A percentile compares a stretch with the other conserved stretches of the same genome.
These are phyloP conservation scores for Sinentomon sp. DNA, from an alignment of 2,888 invertebrate genomes.

Conservation along the genomic window DNA sequence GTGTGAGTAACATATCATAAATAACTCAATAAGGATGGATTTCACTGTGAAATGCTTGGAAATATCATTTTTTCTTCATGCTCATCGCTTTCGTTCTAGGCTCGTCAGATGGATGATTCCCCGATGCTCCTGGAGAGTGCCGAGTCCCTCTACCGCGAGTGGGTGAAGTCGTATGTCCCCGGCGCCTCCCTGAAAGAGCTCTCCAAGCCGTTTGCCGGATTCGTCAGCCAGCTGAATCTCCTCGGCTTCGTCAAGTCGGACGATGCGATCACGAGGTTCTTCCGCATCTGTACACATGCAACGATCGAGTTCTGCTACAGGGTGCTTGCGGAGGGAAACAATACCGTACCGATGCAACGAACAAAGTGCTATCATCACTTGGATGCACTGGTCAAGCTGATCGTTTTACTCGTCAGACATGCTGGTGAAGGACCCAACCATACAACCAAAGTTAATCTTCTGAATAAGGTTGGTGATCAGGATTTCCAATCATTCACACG, in stretches of 20 bases:
- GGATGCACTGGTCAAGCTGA: conserved; percentile 79
- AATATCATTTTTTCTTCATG: conserved; percentile 1
- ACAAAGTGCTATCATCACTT: conserved; percentile 84
- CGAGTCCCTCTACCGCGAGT: conserved; percentile 74
- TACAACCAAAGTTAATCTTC: conserved; percentile 79
- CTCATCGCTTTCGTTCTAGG: conserved; percentile 25
- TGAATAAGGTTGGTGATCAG: conserved; percentile 48
- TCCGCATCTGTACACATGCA: conserved; percentile 83
- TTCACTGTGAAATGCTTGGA: not conserved
- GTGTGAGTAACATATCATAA: not conserved
- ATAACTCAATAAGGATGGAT: not conserved
- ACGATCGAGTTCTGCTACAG: conserved; percentile 85
- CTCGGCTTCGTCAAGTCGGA: conserved; percentile 90
- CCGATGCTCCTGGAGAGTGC: conserved; percentile 84
- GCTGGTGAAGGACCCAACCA: conserved; percentile 71
- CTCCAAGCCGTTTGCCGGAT: conserved; percentile 68
- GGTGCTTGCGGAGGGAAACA: conserved; percentile 38
- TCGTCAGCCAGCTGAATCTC: conserved; percentile 83
- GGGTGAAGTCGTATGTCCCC: conserved; percentile 71
- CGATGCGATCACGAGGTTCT: conserved; percentile 86
- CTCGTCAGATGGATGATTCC: conserved; percentile 72
- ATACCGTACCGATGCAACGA: conserved; percentile 34
- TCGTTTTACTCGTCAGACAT: conserved; percentile 77
- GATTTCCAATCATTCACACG: too few species aligned
- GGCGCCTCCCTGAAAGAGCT: conserved; percentile 52